These are phyloP conservation scores for Drosophila pallidifrons DNA, from an alignment of 1,140 invertebrate genomes.

Conservation along the genomic window DNA sequence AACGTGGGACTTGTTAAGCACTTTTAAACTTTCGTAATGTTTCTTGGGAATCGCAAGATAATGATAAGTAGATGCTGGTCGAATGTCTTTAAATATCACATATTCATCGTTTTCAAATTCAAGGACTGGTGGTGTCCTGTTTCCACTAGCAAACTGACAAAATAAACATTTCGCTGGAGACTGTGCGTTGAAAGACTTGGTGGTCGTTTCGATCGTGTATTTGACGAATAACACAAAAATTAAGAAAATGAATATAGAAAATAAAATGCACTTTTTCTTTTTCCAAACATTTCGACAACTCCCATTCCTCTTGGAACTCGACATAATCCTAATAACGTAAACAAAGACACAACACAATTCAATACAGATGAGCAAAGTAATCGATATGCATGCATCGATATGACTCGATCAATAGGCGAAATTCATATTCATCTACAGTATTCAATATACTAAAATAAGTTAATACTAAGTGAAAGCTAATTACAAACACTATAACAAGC, in stretches of 20 bases:
- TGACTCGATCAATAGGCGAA: background rate
- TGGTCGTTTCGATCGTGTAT: conserved; percentile 13
- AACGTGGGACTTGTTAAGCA: conserved; percentile 88
- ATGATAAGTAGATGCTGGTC: conserved; percentile 92
- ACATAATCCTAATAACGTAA: conserved; percentile 14
- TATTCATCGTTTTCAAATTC: conserved; percentile 91
- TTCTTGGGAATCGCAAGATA: conserved; percentile 92
- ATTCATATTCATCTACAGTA: background rate
- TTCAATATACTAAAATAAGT: no score
- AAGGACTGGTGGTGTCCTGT: conserved; percentile 86
- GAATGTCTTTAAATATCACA: conserved; percentile 93
- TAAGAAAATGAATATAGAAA: background rate
- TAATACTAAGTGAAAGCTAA: no score
- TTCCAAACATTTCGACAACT: background rate
- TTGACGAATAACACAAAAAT: conserved; percentile 15
- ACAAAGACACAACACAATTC: conserved; percentile 12
- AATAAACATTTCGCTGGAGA: conserved; percentile 86
- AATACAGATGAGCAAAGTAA: background rate
- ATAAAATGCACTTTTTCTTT: conserved; percentile 20
- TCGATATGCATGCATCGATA: conserved; percentile 14
- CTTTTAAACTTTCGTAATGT: conserved; percentile 91
- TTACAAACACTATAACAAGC: no score
- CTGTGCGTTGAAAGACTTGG: background rate
- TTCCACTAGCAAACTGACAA: conserved; percentile 89
- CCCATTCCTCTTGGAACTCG: background rate